A percentile compares a stretch with the other conserved stretches of the same genome.
Conservation (phyloP, 2,888 invertebrate species). For the Philereme transversata region DNA sequence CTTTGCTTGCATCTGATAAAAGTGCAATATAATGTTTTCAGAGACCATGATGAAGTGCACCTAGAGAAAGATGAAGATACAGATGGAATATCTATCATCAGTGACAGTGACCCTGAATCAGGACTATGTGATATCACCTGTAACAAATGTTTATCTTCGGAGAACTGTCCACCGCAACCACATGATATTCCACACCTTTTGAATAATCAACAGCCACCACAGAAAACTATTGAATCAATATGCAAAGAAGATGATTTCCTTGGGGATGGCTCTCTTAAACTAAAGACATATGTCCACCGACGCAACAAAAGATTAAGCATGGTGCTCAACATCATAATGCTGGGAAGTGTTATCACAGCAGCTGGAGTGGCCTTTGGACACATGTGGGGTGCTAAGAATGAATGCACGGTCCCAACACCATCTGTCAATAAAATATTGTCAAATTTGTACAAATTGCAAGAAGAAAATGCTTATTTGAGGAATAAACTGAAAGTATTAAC, state of each 20-base stretch:
- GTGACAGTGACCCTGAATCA: slow-evolving; percentile 74
- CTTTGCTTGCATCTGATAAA: not conserved
- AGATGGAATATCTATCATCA: slow-evolving; percentile 80
- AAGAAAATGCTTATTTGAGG: slow-evolving; percentile 75
- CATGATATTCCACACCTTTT: slow-evolving; percentile 19
- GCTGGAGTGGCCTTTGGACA: slow-evolving; percentile 79
- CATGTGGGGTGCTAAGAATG: slow-evolving; percentile 79
- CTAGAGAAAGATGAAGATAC: slow-evolving; percentile 78
- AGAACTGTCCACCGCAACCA: slow-evolving; percentile 49
- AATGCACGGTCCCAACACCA: slow-evolving; percentile 64
- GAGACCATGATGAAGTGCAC: slow-evolving; percentile 46
- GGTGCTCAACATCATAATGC: slow-evolving; percentile 74
- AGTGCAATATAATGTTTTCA: slow-evolving; percentile 34
- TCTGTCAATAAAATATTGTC: slow-evolving; percentile 77
- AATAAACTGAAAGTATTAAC: slow-evolving; percentile 72
- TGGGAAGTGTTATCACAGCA: slow-evolving; percentile 78
- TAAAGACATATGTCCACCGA: slow-evolving; percentile 77
- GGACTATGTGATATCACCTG: slow-evolving; percentile 54
- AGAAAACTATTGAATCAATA: slow-evolving; percentile 48
- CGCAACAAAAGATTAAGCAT: slow-evolving; percentile 76
- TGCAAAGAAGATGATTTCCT: slow-evolving; percentile 62
- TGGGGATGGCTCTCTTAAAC: slow-evolving; percentile 60
- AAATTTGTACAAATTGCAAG: slow-evolving; percentile 77
- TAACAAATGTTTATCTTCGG: slow-evolving; percentile 48
- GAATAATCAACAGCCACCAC: slow-evolving; percentile 12